Evolutionary conservation across 2,888 invertebrate genomes (phyloP), one percentile per base, ranked within the genome.

Genomic region (Tetanocera ferruginea): DNA sequence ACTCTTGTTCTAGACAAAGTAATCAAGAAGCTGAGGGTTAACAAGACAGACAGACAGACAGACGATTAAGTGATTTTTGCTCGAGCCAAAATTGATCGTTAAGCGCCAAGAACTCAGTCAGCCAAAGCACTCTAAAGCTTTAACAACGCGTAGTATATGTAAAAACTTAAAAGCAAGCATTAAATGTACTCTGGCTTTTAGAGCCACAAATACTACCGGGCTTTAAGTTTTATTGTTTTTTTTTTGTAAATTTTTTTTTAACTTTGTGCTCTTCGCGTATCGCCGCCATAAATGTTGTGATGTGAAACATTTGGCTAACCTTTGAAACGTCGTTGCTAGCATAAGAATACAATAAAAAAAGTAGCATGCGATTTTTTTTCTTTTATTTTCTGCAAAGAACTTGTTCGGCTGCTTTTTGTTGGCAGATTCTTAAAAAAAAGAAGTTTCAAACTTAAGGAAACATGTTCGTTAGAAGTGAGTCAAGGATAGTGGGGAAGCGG

Each of bases 11-110:
- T 79, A 23, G 77, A 78, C 78, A 80, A 78, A 76, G 76, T 76
- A 76, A 80, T 79, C 79, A 78, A 72, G 62, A 69, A 77, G 80
- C 81, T 78, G 81, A 78, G 60, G 84, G 86, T 83, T 85, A 85
- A 86, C 86, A 86, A 86, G 86, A 83, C 82, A 82, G 84, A 83
- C 85, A 85, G 86, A 85, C 86, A 86, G 86, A 83, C 82, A 82
- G 84, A 83, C 85, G 86, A 86, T 86, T 86, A 86, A 86, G 85
- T 86, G 84, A 86, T 85, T 86, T 86, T 85, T 86, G 52, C 34
- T 14, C 25, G 14, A 34, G 37, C 19, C 19, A 43, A 17, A 55
- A 55, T 55, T 9, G 67, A 60, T 60, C 19, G 73, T 51, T 51
- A 62, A 52, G 23, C 34, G 51, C 19, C 34, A 51, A 60, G 25